A percentile compares a stretch with the other conserved stretches of the same genome.
phyloP scores from a whole-genome alignment of 2,888 invertebrate genomes.

The Bombylius major region DNA sequence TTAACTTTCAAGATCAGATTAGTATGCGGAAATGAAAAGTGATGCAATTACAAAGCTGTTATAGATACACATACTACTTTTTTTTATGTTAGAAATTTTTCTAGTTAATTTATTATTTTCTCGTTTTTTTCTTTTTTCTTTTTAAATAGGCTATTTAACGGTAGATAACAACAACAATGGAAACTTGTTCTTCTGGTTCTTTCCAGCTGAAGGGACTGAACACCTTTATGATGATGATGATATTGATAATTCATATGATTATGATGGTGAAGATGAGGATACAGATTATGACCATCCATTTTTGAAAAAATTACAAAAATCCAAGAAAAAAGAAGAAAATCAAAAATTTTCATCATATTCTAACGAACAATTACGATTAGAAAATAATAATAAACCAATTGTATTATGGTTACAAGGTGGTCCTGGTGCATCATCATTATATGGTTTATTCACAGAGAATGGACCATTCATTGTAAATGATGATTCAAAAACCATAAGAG shows the following conservation, averaged over 20 bases:
- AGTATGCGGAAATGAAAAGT: too few relatives aligned
- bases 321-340: conserved; percentile 34
- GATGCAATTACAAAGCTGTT: too few relatives aligned
- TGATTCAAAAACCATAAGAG: conserved; percentile 24
- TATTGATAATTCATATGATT: conserved; percentile 42
- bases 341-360: too few relatives aligned
- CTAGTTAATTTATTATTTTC: too few relatives aligned
- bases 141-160: conserved; percentile 41
- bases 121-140: too few relatives aligned
- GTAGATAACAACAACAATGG: conserved; percentile 60
- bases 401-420: conserved; percentile 49
- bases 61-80: too few relatives aligned
- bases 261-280: conserved; percentile 37
- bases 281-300: conserved; percentile 24
- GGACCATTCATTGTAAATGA: conserved; percentile 45
- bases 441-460: conserved; percentile 47
- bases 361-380: background rate
- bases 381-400: conserved; percentile 36
- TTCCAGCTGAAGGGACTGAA: conserved; percentile 42
- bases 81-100: too few relatives aligned
- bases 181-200: conserved; percentile 78
- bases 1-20: too few relatives aligned
- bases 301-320: conserved; percentile 52
- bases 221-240: conserved; percentile 35
- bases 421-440: conserved; percentile 45